Percentiles rank a stretch among this genome's conserved stretches.
Conservation (phyloP, 2,113 vertebrate species). For the Pterocles burchelli region DNA sequence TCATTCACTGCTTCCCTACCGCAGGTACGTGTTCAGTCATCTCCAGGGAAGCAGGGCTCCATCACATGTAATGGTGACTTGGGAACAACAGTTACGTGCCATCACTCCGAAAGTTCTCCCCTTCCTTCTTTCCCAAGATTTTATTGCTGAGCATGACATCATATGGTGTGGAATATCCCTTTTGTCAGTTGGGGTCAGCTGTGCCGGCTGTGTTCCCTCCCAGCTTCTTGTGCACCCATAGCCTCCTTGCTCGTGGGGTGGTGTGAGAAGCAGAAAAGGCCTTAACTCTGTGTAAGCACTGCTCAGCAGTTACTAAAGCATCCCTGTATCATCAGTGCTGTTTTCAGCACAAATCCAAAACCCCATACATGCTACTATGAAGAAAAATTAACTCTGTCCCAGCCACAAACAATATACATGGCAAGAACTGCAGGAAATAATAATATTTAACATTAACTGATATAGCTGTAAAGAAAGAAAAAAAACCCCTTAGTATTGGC, state of each 20-base stretch:
- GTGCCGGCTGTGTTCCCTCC: no score
- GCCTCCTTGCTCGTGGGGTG: accelerated
- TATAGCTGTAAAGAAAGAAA: background rate
- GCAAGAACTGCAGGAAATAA: background rate
- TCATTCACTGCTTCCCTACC: accelerated
- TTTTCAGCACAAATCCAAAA: background rate
- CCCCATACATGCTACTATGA: background rate
- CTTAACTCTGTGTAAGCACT: background rate
- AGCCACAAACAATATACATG: background rate
- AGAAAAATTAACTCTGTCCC: background rate
- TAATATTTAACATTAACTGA: background rate
- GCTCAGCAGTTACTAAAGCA: background rate
- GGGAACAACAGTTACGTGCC: background rate
- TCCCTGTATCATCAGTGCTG: background rate
- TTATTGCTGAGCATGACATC: no score
- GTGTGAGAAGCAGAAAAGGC: background rate
- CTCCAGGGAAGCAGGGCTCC: background rate
- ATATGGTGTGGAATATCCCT: background rate
- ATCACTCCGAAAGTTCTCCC: accelerated
- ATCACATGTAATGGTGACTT: accelerated
- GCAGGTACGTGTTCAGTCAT: background rate
- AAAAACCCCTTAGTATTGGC: background rate
- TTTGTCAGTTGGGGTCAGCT: background rate
- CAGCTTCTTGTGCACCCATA: accelerated
- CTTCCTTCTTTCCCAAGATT: background rate